A percentile compares a stretch with the other conserved stretches of the same genome.
phyloP scores from a whole-genome alignment of 1,140 invertebrate genomes.

The Bicyclus anynana region DNA sequence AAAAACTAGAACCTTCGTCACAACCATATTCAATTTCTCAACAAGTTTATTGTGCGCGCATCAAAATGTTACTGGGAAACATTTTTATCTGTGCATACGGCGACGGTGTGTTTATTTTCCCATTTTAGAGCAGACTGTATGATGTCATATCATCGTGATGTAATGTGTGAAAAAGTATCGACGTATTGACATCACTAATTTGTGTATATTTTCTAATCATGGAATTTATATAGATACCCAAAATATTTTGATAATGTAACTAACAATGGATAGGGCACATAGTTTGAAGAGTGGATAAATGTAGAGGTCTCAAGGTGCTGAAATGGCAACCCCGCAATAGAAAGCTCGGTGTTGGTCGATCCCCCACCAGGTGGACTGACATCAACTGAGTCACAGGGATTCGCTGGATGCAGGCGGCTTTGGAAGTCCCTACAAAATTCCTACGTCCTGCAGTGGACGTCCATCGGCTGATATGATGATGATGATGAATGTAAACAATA shows the following conservation, averaged over 20 bases:
- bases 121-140: conserved; percentile 23
- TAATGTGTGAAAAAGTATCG: conserved; percentile 22
- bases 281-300: no score
- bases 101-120: conserved; percentile 24
- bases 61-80: conserved; percentile 36
- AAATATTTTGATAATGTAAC: no score
- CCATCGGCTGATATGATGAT: no score
- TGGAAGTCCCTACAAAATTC: no score
- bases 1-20: conserved; percentile 37
- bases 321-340: no score
- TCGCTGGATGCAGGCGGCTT: no score
- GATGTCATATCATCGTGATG: conserved; percentile 31
- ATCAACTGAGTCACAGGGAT: no score
- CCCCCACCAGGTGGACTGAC: no score
- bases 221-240: not conserved
- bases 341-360: no score
- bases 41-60: conserved; percentile 24
- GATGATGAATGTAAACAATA: no score
- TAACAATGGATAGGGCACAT: not conserved
- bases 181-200: conserved; percentile 9
- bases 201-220: not conserved
- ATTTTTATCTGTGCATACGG: conserved; percentile 27
- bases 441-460: no score
- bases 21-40: conserved; percentile 26
- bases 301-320: no score